Conservation (phyloP, 2,113 vertebrate species). For the Odontophorus gujanensis region DNA sequence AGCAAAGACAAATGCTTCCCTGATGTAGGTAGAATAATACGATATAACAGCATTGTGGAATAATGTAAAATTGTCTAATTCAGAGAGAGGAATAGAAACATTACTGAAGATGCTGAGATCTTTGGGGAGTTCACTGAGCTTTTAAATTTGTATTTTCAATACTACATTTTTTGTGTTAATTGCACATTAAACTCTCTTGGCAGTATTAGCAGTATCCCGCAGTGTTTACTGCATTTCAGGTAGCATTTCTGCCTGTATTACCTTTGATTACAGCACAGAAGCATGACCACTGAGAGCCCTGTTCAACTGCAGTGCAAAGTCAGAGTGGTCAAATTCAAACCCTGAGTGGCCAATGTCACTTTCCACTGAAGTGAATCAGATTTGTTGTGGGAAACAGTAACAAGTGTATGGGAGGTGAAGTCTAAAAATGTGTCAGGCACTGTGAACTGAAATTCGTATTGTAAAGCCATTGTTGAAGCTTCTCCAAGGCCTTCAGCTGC, state of each 20-base stretch:
- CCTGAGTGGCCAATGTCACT: rapidly evolving
- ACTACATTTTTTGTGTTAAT: neutral
- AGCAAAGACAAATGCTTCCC: neutral
- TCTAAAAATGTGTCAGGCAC: neutral
- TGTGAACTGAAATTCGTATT: neutral
- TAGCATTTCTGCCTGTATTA: neutral
- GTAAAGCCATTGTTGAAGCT: neutral
- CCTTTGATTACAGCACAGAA: neutral
- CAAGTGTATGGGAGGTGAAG: neutral
- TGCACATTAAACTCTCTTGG: neutral
- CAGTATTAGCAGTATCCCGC: neutral
- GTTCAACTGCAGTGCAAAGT: neutral
- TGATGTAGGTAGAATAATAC: neutral
- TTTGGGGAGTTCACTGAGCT: neutral
- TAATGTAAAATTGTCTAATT: neutral
- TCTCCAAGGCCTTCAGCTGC: neutral
- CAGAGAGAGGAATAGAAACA: neutral
- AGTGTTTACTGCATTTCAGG: neutral
- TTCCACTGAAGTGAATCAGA: rapidly evolving
- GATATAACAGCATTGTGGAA: neutral
- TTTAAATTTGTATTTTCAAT: neutral
- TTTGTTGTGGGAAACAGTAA: neutral
- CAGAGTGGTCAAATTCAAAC: neutral
- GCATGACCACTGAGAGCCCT: neutral
- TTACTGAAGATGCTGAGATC: neutral